Evolutionary conservation across 2,113 vertebrate species (phyloP).

Genomic region (Choloepus hoffmanni): DNA sequence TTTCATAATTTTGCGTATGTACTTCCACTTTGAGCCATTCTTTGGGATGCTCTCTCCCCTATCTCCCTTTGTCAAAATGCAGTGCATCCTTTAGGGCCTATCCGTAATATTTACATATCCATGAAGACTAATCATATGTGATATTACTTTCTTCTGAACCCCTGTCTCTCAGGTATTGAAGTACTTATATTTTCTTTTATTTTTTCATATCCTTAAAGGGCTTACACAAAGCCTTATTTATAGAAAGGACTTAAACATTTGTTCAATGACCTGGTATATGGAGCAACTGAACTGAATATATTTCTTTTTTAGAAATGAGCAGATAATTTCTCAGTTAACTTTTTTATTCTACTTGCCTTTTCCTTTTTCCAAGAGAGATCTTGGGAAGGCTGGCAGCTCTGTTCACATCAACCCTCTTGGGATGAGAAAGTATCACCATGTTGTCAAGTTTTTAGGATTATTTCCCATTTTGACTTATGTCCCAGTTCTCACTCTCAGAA

Average conservation of each 20-base stretch:
- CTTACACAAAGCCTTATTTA: neutral
- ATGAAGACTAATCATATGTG: neutral
- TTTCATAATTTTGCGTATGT: neutral
- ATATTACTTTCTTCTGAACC: neutral
- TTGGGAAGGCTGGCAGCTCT: neutral
- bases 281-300: neutral
- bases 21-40: neutral
- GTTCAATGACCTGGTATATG: neutral
- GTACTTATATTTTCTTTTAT: neutral
- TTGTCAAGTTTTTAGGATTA: neutral
- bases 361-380: neutral
- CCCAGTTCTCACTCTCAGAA: neutral
- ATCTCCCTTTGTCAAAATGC: slow-evolving; percentile 28
- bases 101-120: neutral
- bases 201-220: neutral
- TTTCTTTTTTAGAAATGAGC: neutral
- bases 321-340: neutral
- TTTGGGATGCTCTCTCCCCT: neutral
- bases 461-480: neutral
- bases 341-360: neutral
- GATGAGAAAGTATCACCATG: neutral
- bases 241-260: neutral
- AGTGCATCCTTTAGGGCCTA: neutral
- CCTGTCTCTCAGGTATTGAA: neutral
- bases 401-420: neutral